Evolutionary conservation across 2,113 vertebrate genomes (phyloP).

Genomic region (Syrrhaptes paradoxus): DNA sequence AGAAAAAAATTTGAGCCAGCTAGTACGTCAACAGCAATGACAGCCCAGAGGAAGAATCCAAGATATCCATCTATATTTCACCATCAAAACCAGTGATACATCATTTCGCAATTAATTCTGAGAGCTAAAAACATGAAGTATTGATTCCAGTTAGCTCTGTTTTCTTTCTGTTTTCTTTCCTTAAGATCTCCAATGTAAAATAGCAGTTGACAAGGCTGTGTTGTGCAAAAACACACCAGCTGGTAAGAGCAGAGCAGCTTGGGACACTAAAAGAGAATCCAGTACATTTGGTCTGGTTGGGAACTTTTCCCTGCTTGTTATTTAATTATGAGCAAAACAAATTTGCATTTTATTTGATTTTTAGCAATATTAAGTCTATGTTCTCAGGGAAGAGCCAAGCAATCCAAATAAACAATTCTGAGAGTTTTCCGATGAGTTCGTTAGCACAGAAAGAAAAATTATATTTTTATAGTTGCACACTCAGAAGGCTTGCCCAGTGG

Average conservation of each 20-base stretch:
- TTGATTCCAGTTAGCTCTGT: slow-evolving; percentile 71
- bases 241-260: not conserved
- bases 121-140: slow-evolving; percentile 64
- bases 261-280: not conserved
- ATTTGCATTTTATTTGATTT: not conserved
- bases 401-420: not conserved
- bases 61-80: slow-evolving; percentile 61
- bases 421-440: not conserved
- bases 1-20: not conserved
- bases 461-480: not conserved
- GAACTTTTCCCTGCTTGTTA: not conserved
- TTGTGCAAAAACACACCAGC: not conserved
- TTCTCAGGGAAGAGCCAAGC: not conserved
- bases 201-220: not conserved
- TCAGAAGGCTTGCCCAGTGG: not conserved
- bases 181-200: not conserved
- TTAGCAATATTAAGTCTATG: not conserved
- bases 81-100: slow-evolving; percentile 37
- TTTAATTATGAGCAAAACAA: not conserved
- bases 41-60: slow-evolving; percentile 30
- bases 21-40: not conserved
- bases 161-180: slow-evolving; percentile 60
- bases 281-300: not conserved
- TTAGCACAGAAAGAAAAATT: not conserved
- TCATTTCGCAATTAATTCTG: slow-evolving; percentile 74